Percentiles rank a stretch among this genome's conserved stretches.
These are phyloP conservation scores for Neosalanx taihuensis DNA, from an alignment of 2,797 vertebrate genomes.

Conservation along the genomic window DNA sequence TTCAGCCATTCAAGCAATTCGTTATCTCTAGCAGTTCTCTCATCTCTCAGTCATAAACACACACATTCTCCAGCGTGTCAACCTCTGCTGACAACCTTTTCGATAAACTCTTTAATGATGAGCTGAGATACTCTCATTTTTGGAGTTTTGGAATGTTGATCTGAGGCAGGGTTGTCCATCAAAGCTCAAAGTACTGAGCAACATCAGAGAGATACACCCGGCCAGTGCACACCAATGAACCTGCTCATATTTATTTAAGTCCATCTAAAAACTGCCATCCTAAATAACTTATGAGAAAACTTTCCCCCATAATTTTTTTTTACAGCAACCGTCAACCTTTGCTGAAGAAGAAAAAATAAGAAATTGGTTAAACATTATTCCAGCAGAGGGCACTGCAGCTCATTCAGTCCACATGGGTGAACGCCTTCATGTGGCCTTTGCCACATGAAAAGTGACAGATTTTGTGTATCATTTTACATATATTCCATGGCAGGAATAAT, in stretches of 20 bases:
- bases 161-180: slow-evolving; percentile 21
- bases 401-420: neutral
- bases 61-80: slow-evolving; percentile 9
- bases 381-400: slow-evolving; percentile 58
- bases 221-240: neutral
- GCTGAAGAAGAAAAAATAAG: neutral
- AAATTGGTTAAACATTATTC: slow-evolving; percentile 4
- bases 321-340: neutral
- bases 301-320: slow-evolving; percentile 4
- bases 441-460: too few species aligned
- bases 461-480: neutral
- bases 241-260: slow-evolving; percentile 32
- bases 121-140: neutral
- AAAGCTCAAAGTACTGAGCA: slow-evolving; percentile 24
- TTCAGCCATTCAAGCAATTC: neutral
- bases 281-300: slow-evolving; percentile 19
- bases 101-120: neutral
- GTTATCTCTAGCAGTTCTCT: too few species aligned
- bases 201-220: slow-evolving; percentile 24
- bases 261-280: slow-evolving; percentile 7
- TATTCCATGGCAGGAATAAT: neutral
- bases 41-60: neutral
- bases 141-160: slow-evolving; percentile 12
- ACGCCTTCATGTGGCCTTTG: neutral
- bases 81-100: slow-evolving; percentile 16